These are phyloP conservation scores for Cantharis rufa DNA, from an alignment of 2,888 invertebrate species.

Conservation along the genomic window DNA sequence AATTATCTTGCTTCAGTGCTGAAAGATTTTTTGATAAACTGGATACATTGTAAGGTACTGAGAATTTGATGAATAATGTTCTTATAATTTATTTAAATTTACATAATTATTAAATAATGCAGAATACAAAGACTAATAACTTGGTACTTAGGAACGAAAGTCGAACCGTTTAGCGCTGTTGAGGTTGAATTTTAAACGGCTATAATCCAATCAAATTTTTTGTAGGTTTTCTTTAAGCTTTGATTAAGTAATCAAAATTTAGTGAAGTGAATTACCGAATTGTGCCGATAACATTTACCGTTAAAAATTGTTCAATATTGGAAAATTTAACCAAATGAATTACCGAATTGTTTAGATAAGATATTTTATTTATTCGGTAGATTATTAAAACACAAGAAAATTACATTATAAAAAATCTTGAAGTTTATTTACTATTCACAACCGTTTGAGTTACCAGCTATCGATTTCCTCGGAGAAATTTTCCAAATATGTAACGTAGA, in stretches of 20 bases:
- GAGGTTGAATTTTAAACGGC: no score
- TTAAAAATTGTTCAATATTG: no score
- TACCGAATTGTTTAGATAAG: neutral
- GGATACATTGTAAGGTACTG: neutral
- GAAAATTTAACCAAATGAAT: no score
- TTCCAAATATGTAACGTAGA: neutral
- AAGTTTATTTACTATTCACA: neutral
- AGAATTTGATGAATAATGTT: neutral
- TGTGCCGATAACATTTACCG: no score
- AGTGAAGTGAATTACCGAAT: neutral
- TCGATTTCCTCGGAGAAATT: neutral
- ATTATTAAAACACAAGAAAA: neutral
- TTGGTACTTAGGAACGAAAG: no score
- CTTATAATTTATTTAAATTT: neutral
- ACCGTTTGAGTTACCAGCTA: neutral
- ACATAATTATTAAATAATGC: no score
- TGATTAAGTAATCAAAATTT: neutral
- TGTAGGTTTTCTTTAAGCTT: no score
- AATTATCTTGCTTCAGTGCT: neutral
- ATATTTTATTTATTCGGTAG: neutral
- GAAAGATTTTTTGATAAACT: neutral
- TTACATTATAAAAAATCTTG: neutral
- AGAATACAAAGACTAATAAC: no score
- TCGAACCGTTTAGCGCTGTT: no score
- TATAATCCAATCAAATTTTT: no score